These are phyloP conservation scores for Catonia carolina DNA, from an alignment of 2,888 invertebrate genomes.

Conservation along the genomic window DNA sequence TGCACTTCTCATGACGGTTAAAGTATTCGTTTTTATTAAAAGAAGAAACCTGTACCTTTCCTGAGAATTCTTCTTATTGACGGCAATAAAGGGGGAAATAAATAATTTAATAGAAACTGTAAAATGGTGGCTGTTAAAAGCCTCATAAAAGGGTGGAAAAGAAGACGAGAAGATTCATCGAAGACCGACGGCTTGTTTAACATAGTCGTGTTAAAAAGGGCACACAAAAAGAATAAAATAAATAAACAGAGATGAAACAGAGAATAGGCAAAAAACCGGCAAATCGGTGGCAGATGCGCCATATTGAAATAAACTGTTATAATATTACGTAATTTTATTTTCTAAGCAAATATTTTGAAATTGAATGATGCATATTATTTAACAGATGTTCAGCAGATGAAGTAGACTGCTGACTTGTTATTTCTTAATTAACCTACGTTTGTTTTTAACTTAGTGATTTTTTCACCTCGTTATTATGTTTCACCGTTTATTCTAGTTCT, in stretches of 20 bases:
- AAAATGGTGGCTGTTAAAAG: constrained; percentile 22
- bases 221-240: neutral
- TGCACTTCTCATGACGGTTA: too few species aligned
- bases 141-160: constrained; percentile 8
- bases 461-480: too few species aligned
- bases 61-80: constrained; percentile 6
- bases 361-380: constrained; percentile 6
- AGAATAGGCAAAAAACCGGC: neutral
- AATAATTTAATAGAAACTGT: neutral
- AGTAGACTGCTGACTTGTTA: neutral
- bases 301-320: constrained; percentile 21
- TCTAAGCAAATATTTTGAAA: constrained; percentile 7
- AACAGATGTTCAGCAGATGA: constrained; percentile 11
- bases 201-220: too few species aligned
- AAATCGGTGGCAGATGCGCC: constrained; percentile 5
- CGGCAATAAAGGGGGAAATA: constrained; percentile 14
- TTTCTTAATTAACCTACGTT: too few species aligned
- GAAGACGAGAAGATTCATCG: too few species aligned
- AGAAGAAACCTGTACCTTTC: too few species aligned
- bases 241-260: neutral
- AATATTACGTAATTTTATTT: constrained; percentile 22
- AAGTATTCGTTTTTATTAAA: too few species aligned
- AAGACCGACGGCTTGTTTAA: too few species aligned
- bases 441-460: too few species aligned
- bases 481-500: too few species aligned